Base-by-base conservation (phyloP, 2,797 vertebrate species). In the Cryptoblepharus egeriae region DNA sequence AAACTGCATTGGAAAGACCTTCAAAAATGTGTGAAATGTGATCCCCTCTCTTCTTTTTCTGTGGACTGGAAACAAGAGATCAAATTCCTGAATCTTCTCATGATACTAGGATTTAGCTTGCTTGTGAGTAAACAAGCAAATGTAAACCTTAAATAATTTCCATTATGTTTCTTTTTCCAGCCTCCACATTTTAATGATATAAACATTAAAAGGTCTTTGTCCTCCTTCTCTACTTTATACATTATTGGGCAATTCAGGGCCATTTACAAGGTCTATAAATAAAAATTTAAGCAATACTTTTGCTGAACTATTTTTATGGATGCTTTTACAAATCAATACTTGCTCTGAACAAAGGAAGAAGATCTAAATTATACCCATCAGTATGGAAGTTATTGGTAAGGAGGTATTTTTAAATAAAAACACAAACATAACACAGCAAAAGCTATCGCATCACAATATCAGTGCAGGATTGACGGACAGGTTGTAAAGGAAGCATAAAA, bases 301-400 rank as follows among this genome's bases (percentile, higher is more conserved):
- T 16, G 82, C 0, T 70, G 2, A 80, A 70, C n/a, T 89, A 64
- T 82, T 82, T 63, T 65, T 16, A 84, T 32, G 30, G 10, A 42
- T 67, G 57, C 60, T 75, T 42, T 87, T 81, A 88, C 28, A 79
- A 83, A 90, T 83, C 85, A 87, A 81, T 86, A 84, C 16, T n/a
- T 75, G 52, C 10, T 60, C 58, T 1, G 1, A 85, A 83, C 3
- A 8, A 85, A 28, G 76, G 80, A 85, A 87, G 60, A 6, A 72
- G 3, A 11, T 1, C 57, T 79, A 83, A 87, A 85, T 69, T 26
- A 45, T 22, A 61, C 0, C 30, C 22, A 42, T 85, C 84, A 81
- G 85, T 75, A 58, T 80, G 26, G 49, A 6, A 58, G 30, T 57
- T 85, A 84, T 55, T 82, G 22, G 49, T 61, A 82, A 88, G 58